These are phyloP conservation scores for Carassius gibelio DNA, from an alignment of 2,113 vertebrate genomes.

Conservation along the genomic window DNA sequence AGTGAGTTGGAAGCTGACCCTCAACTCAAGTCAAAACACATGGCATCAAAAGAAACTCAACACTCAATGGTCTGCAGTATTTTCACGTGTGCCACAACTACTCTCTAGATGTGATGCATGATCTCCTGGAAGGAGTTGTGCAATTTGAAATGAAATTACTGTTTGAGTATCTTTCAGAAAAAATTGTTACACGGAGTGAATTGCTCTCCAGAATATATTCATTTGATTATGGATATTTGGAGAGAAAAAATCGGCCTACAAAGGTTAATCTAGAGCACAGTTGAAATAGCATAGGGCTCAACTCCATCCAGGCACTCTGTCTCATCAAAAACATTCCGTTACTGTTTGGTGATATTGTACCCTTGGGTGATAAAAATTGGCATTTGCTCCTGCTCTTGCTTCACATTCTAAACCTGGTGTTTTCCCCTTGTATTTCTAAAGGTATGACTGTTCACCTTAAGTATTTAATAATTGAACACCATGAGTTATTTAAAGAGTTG, in stretches of 20 bases:
- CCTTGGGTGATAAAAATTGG: slow-evolving; percentile 50
- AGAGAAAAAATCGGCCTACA: slow-evolving; percentile 9
- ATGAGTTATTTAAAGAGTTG: slow-evolving; percentile 45
- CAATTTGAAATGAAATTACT: slow-evolving; percentile 56
- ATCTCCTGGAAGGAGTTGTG: slow-evolving; percentile 53
- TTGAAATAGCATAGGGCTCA: slow-evolving; percentile 2
- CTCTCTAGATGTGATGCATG: slow-evolving; percentile 54
- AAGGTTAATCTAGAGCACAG: slow-evolving; percentile 48
- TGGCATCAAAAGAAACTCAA: slow-evolving; percentile 47
- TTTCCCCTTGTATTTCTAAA: slow-evolving; percentile 41
- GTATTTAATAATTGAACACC: slow-evolving; percentile 48
- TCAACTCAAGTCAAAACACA: not conserved
- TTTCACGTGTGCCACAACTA: slow-evolving; percentile 54
- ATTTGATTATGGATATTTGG: slow-evolving; percentile 51
- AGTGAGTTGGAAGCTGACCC: slow-evolving; percentile 41
- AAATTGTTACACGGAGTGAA: slow-evolving; percentile 10
- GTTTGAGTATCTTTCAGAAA: slow-evolving; percentile 48
- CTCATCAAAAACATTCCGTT: slow-evolving; percentile 54
- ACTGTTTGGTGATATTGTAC: slow-evolving; percentile 58
- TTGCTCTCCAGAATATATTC: slow-evolving; percentile 43
- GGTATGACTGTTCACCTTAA: slow-evolving; percentile 53
- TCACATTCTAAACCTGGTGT: slow-evolving; percentile 51
- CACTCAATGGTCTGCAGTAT: slow-evolving; percentile 48
- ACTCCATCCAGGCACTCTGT: slow-evolving; percentile 54
- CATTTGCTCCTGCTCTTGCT: slow-evolving; percentile 41